Conservation (phyloP, 2,797 vertebrate genomes). For the Pseudochromis fuscus region DNA sequence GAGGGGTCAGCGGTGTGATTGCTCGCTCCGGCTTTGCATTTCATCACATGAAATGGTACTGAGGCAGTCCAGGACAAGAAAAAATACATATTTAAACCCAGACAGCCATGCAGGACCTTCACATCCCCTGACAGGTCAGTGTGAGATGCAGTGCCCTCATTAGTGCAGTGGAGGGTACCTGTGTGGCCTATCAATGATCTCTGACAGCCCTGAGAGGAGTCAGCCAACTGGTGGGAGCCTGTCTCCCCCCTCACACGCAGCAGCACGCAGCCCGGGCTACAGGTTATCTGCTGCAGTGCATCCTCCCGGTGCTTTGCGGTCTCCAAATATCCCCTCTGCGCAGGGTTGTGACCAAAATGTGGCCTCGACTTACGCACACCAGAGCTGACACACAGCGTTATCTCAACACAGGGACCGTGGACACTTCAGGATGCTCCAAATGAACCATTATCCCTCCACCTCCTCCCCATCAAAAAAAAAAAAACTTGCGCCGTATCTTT, state of each 20-base stretch:
- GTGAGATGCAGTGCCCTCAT: conserved; percentile 49
- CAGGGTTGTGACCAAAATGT: conserved; percentile 34
- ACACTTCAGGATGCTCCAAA: conserved; percentile 20
- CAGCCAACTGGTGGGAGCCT: conserved; percentile 49
- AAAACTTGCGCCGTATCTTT: conserved; percentile 57
- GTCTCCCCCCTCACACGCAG: conserved; percentile 11
- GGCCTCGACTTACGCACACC: not conserved
- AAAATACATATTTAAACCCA: not conserved
- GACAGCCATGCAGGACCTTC: conserved; percentile 5
- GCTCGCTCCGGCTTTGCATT: conserved; percentile 14
- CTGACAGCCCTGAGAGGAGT: conserved; percentile 49
- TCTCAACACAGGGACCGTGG: not conserved
- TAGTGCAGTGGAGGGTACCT: conserved; percentile 52
- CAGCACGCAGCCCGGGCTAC: conserved; percentile 33
- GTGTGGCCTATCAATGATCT: conserved; percentile 63
- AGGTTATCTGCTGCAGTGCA: conserved; percentile 72
- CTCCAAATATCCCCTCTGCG: conserved; percentile 23
- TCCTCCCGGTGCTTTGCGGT: conserved; percentile 42
- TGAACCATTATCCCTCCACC: conserved; percentile 3
- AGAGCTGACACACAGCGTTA: not conserved
- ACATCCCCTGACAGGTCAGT: conserved; percentile 28
- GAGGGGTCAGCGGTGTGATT: conserved; percentile 37
- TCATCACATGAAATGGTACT: conserved; percentile 14
- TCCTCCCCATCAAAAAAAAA: not conserved
- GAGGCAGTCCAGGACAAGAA: not conserved